phyloP scores from a whole-genome alignment of 2,888 invertebrate species.

The Cetonia aurata region DNA sequence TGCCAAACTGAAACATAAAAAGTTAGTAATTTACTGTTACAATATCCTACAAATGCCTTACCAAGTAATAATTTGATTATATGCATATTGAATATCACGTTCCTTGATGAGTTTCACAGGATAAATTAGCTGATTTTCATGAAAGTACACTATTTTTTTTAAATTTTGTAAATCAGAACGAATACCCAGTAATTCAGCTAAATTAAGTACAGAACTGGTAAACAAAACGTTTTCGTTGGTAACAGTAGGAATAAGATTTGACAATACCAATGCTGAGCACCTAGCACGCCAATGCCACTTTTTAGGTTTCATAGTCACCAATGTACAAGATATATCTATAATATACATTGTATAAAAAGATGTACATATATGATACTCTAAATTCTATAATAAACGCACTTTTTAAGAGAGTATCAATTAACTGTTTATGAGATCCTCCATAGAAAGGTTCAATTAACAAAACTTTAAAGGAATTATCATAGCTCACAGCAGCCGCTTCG shows the following conservation, averaged over 20 bases:
- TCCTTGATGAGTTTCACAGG: slow-evolving; percentile 75
- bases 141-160: slow-evolving; percentile 80
- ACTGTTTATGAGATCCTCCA: slow-evolving; percentile 79
- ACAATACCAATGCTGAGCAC: slow-evolving; percentile 75
- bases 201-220: slow-evolving; percentile 77
- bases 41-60: slow-evolving; percentile 57
- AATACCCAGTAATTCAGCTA: slow-evolving; percentile 78
- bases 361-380: neutral
- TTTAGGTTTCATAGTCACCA: slow-evolving; percentile 75
- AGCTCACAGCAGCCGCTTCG: neutral
- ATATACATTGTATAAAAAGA: slow-evolving; percentile 6
- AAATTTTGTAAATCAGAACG: slow-evolving; percentile 72
- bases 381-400: slow-evolving; percentile 47
- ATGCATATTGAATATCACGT: slow-evolving; percentile 81
- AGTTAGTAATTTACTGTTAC: neutral
- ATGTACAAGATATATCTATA: slow-evolving; percentile 57
- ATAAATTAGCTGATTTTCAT: slow-evolving; percentile 82
- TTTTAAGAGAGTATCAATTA: slow-evolving; percentile 69
- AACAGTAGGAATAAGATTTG: slow-evolving; percentile 71
- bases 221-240: slow-evolving; percentile 72
- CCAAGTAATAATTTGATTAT: slow-evolving; percentile 81
- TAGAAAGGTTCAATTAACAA: slow-evolving; percentile 79
- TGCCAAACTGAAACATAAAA: slow-evolving; percentile 68
- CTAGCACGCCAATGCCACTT: slow-evolving; percentile 86
- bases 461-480: slow-evolving; percentile 6